phyloP scores from a whole-genome alignment of 92 coral and sea anemone species.

The Bergia puertoricense region DNA sequence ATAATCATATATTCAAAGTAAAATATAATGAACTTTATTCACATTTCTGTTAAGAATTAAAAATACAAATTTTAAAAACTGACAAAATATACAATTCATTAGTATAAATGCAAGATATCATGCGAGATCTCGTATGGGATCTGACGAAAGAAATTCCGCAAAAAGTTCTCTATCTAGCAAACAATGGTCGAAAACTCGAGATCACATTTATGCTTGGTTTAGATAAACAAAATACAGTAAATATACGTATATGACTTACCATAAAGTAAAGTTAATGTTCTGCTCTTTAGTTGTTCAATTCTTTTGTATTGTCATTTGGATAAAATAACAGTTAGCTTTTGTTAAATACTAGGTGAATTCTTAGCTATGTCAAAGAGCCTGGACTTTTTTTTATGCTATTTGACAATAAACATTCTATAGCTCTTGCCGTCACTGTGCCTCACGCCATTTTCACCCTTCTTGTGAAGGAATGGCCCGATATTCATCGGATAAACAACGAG shows the following conservation, averaged over 20 bases:
- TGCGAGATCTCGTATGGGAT: too few relatives aligned
- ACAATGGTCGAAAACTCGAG: too few relatives aligned
- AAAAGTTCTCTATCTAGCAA: too few relatives aligned
- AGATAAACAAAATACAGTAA: too few relatives aligned
- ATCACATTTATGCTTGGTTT: too few relatives aligned
- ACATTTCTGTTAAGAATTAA: too few relatives aligned
- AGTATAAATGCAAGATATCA: too few relatives aligned
- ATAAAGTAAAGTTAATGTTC: background rate
- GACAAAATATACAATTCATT: too few relatives aligned
- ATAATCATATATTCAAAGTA: too few relatives aligned
- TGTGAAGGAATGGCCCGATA: constrained; percentile 7
- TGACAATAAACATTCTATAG: background rate
- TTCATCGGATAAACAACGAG: constrained; percentile 12
- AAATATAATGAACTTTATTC: too few relatives aligned
- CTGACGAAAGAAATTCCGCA: too few relatives aligned
- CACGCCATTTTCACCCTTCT: background rate
- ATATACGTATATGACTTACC: background rate
- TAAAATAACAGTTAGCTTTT: background rate
- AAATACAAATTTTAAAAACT: too few relatives aligned
- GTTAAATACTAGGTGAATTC: background rate
- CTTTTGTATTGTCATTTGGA: background rate
- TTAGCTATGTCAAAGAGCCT: background rate
- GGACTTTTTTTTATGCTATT: background rate
- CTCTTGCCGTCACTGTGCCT: background rate
- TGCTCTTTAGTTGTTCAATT: background rate